These are phyloP conservation scores for Notothenia coriiceps DNA, from an alignment of 2,113 vertebrate genomes.

Conservation along the genomic window DNA sequence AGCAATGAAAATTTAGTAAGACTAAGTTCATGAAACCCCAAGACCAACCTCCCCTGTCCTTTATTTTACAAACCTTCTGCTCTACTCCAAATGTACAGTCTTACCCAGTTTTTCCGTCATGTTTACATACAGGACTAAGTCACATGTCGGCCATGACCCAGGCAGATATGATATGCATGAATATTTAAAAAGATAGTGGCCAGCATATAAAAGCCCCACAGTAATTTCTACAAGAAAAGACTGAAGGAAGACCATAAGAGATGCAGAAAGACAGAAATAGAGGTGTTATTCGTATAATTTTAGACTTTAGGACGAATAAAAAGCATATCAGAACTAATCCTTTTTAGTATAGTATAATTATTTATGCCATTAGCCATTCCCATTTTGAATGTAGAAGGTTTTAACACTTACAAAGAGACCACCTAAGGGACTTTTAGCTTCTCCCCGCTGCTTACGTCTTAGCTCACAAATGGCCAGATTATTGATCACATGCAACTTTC, in stretches of 20 bases:
- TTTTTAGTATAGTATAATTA: neutral
- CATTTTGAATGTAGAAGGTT: neutral
- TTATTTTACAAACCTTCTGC: conserved; percentile 6
- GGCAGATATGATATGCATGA: conserved; percentile 12
- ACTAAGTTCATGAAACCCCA: neutral
- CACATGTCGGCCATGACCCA: neutral
- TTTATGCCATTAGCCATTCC: neutral
- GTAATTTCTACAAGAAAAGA: neutral
- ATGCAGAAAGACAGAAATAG: neutral
- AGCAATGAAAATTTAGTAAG: neutral
- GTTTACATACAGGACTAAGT: neutral
- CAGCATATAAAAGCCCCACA: neutral
- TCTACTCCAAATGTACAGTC: neutral
- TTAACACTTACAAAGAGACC: neutral
- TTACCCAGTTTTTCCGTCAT: neutral
- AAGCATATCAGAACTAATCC: neutral
- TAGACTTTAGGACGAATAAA: neutral
- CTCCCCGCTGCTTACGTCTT: neutral
- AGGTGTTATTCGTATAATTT: neutral
- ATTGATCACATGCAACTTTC: neutral
- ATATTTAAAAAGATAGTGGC: conserved; percentile 17
- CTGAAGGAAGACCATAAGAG: neutral
- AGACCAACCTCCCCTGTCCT: neutral
- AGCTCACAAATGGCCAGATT: neutral
- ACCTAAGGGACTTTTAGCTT: neutral